These are phyloP conservation scores for Prochilodus magdalenae DNA, from an alignment of 2,113 vertebrate species.

Conservation along the genomic window DNA sequence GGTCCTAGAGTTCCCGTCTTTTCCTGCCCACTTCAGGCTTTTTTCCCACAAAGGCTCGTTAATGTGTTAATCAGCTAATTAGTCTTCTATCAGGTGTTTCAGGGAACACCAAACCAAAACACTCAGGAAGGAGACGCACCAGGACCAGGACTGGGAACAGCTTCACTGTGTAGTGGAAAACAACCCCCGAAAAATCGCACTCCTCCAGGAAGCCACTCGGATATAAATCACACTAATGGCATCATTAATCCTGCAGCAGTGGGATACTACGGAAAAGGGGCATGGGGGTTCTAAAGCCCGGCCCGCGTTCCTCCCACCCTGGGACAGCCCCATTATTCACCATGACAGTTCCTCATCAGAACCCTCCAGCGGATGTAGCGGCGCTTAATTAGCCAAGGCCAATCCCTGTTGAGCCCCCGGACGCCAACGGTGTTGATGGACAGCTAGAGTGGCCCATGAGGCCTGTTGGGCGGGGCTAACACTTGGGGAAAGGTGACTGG, in stretches of 20 bases:
- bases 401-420: conserved; percentile 63
- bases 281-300: conserved; percentile 4
- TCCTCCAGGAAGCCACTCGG: conserved; percentile 39
- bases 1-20: no score
- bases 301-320: conserved; percentile 34
- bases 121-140: neutral
- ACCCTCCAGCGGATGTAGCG: conserved; percentile 73
- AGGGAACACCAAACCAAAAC: no score
- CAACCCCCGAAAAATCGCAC: conserved; percentile 3
- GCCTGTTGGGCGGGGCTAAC: conserved; percentile 51
- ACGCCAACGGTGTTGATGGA: conserved; percentile 28
- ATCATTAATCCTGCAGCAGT: conserved; percentile 55
- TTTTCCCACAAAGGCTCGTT: neutral
- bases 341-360: conserved; percentile 79
- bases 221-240: conserved; percentile 57
- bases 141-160: neutral
- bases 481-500: conserved; percentile 57
- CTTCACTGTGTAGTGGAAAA: neutral
- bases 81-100: neutral
- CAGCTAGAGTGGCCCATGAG: conserved; percentile 49
- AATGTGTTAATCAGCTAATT: neutral
- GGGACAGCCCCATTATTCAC: conserved; percentile 77
- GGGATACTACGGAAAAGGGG: conserved; percentile 38
- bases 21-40: no score
- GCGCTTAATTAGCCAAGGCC: conserved; percentile 77